phyloP scores from a whole-genome alignment of 2,888 invertebrate genomes.

The Baronia brevicornis region DNA sequence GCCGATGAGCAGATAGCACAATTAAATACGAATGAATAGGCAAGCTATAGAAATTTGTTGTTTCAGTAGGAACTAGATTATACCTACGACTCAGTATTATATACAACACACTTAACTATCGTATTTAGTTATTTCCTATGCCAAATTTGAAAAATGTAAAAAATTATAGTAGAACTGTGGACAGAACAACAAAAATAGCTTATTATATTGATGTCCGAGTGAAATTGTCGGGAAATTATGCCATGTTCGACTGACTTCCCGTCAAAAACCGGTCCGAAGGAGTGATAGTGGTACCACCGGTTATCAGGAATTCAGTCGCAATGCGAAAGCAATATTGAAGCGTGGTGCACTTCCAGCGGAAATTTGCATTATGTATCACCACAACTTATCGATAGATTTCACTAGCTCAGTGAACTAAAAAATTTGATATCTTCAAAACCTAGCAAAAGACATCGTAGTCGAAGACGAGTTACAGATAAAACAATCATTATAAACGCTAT shows the following conservation, averaged over 20 bases:
- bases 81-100: no score
- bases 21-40: no score
- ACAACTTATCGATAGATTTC: slow-evolving; percentile 14
- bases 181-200: slow-evolving; percentile 22
- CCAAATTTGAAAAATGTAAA: neutral
- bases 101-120: no score
- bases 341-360: slow-evolving; percentile 42
- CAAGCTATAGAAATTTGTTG: no score
- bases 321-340: slow-evolving; percentile 29
- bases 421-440: no score
- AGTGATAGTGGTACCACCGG: slow-evolving; percentile 26
- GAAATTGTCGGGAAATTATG: slow-evolving; percentile 27
- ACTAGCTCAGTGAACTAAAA: no score
- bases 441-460: no score
- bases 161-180: slow-evolving; percentile 1
- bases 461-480: no score
- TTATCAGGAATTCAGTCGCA: slow-evolving; percentile 24
- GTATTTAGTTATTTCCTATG: neutral
- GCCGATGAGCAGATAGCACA: no score
- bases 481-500: no score
- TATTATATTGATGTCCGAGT: slow-evolving; percentile 19
- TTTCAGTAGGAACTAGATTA: no score
- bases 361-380: slow-evolving; percentile 42
- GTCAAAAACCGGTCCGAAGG: slow-evolving; percentile 22
- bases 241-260: slow-evolving; percentile 20